These are phyloP conservation scores for Stegostoma tigrinum DNA, from an alignment of 2,113 vertebrate genomes.

Conservation along the genomic window DNA sequence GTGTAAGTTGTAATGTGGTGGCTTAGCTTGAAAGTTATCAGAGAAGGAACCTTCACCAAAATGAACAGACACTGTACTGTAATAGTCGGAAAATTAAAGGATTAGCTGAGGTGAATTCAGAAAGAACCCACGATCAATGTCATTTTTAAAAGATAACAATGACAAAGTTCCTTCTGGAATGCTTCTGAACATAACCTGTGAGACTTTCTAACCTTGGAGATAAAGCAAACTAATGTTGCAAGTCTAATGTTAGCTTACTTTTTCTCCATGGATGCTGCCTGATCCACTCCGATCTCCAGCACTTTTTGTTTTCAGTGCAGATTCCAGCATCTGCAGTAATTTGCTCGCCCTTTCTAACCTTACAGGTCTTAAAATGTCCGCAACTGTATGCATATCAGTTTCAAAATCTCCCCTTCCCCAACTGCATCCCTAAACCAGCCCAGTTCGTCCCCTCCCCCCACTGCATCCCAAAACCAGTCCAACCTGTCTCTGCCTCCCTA, in stretches of 20 bases:
- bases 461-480: too few relatives aligned
- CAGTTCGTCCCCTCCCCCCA: too few relatives aligned
- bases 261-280: too few relatives aligned
- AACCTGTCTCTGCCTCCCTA: too few relatives aligned
- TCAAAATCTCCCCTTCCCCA: too few relatives aligned
- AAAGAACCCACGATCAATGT: neutral
- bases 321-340: too few relatives aligned
- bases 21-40: neutral
- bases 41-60: neutral
- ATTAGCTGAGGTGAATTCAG: neutral
- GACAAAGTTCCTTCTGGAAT: neutral
- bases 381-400: too few relatives aligned
- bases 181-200: neutral
- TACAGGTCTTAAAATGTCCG: neutral
- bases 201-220: neutral
- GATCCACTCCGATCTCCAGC: too few relatives aligned
- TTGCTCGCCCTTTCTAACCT: neutral
- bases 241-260: too few relatives aligned
- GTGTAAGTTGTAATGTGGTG: neutral
- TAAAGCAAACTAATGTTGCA: too few relatives aligned
- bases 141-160: neutral
- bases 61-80: neutral
- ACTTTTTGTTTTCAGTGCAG: too few relatives aligned
- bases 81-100: neutral
- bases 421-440: too few relatives aligned